Evolutionary conservation across 2,888 invertebrate species (phyloP).

Genomic region (Cerastis leucographa): DNA sequence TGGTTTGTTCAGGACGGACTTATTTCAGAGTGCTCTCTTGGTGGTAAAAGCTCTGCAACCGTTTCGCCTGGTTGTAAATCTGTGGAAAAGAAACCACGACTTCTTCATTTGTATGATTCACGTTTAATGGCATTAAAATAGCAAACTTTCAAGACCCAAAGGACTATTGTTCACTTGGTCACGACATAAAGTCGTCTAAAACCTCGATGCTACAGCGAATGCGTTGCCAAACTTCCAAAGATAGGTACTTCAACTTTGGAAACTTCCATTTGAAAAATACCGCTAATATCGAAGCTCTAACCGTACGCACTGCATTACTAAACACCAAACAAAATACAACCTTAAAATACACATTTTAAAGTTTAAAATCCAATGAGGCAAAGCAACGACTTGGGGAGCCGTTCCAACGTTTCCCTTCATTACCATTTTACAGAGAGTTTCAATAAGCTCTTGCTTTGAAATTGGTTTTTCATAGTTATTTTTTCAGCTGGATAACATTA

Average conservation of each 20-base stretch:
- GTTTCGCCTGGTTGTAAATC: conserved; percentile 13
- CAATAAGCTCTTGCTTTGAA: conserved; percentile 72
- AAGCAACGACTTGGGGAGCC: conserved; percentile 60
- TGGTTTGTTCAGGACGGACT: conserved; percentile 25
- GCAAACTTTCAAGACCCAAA: conserved; percentile 2
- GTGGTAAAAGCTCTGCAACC: conserved; percentile 8
- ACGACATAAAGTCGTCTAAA: conserved; percentile 48
- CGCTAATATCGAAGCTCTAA: conserved; percentile 60
- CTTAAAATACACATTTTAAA: conserved; percentile 42
- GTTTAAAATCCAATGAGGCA: conserved; percentile 60
- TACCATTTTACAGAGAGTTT: conserved; percentile 70
- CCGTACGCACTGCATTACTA: conserved; percentile 63
- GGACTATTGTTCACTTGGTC: conserved; percentile 44
- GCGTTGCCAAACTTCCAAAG: conserved; percentile 61
- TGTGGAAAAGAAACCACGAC: background rate
- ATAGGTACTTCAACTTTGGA: conserved; percentile 64
- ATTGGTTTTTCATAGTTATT: conserved; percentile 68
- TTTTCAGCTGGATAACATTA: conserved; percentile 61
- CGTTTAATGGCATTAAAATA: conserved; percentile 18
- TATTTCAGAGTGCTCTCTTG: conserved; percentile 24
- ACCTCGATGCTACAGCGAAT: conserved; percentile 53
- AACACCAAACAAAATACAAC: conserved; percentile 42
- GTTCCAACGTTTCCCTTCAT: conserved; percentile 67
- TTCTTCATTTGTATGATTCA: conserved; percentile 36
- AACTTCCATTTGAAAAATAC: conserved; percentile 66